A percentile compares a stretch with the other conserved stretches of the same genome.
Evolutionary conservation across 1,140 invertebrate species (phyloP).

Genomic region (Saccostrea glomerata): DNA sequence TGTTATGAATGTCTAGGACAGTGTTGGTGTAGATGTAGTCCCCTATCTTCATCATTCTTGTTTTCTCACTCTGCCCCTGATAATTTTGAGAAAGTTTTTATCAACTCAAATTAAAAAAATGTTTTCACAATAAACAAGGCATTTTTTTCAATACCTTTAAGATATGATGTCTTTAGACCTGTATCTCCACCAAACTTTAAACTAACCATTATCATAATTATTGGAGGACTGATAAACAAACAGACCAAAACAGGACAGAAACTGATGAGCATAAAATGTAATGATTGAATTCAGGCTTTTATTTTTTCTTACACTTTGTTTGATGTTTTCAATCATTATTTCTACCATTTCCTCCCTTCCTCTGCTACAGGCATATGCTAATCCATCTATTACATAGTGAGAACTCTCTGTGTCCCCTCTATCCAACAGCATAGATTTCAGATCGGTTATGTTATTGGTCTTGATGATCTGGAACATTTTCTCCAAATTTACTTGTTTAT

Average conservation of each 20-base stretch:
- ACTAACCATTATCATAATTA: too few relatives aligned
- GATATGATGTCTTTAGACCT: too few relatives aligned
- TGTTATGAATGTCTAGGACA: slow-evolving; percentile 54
- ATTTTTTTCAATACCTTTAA: too few relatives aligned
- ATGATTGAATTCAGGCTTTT: too few relatives aligned
- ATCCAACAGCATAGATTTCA: slow-evolving; percentile 45
- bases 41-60: slow-evolving; percentile 24
- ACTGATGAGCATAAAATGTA: too few relatives aligned
- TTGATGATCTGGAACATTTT: slow-evolving; percentile 43
- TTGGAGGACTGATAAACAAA: too few relatives aligned
- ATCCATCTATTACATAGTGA: slow-evolving; percentile 49
- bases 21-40: slow-evolving; percentile 26
- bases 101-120: too few relatives aligned
- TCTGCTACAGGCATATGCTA: slow-evolving; percentile 56
- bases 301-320: not conserved
- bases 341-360: slow-evolving; percentile 52
- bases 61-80: slow-evolving; percentile 38
- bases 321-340: slow-evolving; percentile 41
- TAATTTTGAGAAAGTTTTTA: slow-evolving; percentile 5
- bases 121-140: too few relatives aligned
- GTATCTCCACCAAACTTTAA: too few relatives aligned
- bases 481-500: not conserved
- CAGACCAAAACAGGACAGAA: too few relatives aligned
- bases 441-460: slow-evolving; percentile 30
- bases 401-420: slow-evolving; percentile 45